Evolutionary conservation across 2,888 invertebrate genomes (phyloP).

Genomic region (Cristatella mucedo): DNA sequence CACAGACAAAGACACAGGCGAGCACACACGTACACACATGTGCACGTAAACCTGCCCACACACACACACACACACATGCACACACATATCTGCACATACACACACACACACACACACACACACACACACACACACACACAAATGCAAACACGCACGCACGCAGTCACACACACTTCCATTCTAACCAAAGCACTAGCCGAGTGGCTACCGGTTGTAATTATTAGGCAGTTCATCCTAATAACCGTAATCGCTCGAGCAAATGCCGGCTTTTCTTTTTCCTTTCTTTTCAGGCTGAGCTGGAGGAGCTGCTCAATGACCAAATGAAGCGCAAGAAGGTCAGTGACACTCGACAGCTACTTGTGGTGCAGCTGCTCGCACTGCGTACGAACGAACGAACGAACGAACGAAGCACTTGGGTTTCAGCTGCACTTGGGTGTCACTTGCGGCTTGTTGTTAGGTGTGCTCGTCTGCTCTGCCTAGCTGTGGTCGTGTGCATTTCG

Average conservation of each 20-base stretch:
- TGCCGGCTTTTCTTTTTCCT: constrained; percentile 7
- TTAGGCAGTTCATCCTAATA: too few relatives aligned
- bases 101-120: not conserved
- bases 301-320: constrained; percentile 25
- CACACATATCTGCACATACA: not conserved
- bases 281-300: constrained; percentile 23
- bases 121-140: not conserved
- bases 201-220: not conserved
- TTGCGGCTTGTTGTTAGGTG: too few relatives aligned
- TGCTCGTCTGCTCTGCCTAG: too few relatives aligned
- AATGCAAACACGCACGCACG: not conserved
- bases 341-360: too few relatives aligned
- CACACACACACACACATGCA: not conserved
- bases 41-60: not conserved
- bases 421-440: too few relatives aligned
- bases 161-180: not conserved
- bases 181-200: not conserved
- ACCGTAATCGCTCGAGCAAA: too few relatives aligned
- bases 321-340: constrained; percentile 30
- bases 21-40: not conserved
- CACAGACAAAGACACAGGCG: not conserved
- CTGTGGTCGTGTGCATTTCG: too few relatives aligned
- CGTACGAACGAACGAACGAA: too few relatives aligned
- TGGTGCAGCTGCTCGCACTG: too few relatives aligned
- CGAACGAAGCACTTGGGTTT: too few relatives aligned